Percentiles rank a stretch among this genome's conserved stretches.
phyloP scores from a whole-genome alignment of 1,140 invertebrate genomes.

The Papilio machaon region DNA sequence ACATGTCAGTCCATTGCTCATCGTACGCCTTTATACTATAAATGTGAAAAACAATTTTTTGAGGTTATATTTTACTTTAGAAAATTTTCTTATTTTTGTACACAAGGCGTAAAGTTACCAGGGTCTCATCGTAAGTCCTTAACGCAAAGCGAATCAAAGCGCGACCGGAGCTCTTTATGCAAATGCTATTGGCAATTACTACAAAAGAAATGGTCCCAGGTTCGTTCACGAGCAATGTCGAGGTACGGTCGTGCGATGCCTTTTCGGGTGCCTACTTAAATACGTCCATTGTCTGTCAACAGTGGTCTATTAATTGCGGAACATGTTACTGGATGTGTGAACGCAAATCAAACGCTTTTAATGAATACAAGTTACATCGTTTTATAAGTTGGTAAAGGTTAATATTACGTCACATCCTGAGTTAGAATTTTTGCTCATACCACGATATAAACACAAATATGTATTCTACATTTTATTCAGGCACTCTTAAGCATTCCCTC shows the following conservation, averaged over 20 bases:
- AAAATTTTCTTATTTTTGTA: not conserved
- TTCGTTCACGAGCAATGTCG: slow-evolving; percentile 50
- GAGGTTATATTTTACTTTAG: too few relatives aligned
- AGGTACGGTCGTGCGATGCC: slow-evolving; percentile 63
- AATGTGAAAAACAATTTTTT: not conserved
- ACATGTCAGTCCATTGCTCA: too few relatives aligned
- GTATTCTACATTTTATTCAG: too few relatives aligned
- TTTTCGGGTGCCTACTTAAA: slow-evolving; percentile 68
- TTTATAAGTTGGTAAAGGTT: not conserved
- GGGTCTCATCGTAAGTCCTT: slow-evolving; percentile 2
- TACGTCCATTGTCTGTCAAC: slow-evolving; percentile 72
- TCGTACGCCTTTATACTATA: not conserved
- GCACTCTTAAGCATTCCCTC: too few relatives aligned
- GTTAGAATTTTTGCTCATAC: not conserved
- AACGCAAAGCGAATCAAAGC: slow-evolving; percentile 34
- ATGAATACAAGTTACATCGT: not conserved
- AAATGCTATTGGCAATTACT: slow-evolving; percentile 72
- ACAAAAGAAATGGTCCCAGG: slow-evolving; percentile 69
- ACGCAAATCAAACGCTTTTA: slow-evolving; percentile 35
- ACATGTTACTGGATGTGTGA: slow-evolving; percentile 52
- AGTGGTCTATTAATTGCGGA: slow-evolving; percentile 57
- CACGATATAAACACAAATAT: too few relatives aligned
- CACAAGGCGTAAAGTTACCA: not conserved
- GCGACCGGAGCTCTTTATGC: slow-evolving; percentile 51
- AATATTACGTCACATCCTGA: too few relatives aligned